Evolutionary conservation across 1,140 invertebrate genomes (phyloP).

Genomic region (Meteorus sp.): DNA sequence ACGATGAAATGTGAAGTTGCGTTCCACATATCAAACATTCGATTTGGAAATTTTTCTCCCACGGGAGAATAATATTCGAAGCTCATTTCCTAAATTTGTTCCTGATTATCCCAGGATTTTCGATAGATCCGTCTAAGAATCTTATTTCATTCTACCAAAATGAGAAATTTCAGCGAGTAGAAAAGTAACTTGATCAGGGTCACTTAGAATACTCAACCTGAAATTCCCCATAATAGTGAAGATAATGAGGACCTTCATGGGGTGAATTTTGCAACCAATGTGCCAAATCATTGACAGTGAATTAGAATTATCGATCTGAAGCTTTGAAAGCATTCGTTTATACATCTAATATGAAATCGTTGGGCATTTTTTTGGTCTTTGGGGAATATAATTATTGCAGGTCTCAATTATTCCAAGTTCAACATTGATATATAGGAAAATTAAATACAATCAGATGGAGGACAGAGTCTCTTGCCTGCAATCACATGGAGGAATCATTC

Average conservation of each 20-base stretch:
- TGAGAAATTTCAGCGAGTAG: conserved; percentile 25
- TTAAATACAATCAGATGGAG: conserved; percentile 29
- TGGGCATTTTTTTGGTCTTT: conserved; percentile 52
- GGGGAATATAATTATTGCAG: conserved; percentile 6
- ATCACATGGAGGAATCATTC: conserved; percentile 52
- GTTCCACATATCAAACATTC: no score
- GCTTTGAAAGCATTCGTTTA: no score
- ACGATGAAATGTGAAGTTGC: no score
- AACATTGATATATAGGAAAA: conserved; percentile 27
- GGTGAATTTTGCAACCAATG: no score
- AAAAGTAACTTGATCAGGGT: conserved; percentile 52
- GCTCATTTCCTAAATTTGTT: no score
- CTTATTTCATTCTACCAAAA: no score
- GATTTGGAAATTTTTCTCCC: no score
- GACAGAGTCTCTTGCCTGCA: conserved; percentile 52
- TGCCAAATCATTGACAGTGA: background rate
- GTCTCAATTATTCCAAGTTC: background rate
- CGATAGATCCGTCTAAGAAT: no score
- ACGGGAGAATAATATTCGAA: background rate
- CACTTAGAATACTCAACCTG: conserved; percentile 36
- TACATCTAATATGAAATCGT: conserved; percentile 29
- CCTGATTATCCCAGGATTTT: no score
- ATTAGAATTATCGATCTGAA: no score
- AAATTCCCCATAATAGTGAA: background rate
- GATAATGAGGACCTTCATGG: conserved; percentile 5